Evolutionary conservation across 2,888 invertebrate genomes (phyloP), one percentile per base, ranked within the genome.

Genomic region (Horisme vitalbata): DNA sequence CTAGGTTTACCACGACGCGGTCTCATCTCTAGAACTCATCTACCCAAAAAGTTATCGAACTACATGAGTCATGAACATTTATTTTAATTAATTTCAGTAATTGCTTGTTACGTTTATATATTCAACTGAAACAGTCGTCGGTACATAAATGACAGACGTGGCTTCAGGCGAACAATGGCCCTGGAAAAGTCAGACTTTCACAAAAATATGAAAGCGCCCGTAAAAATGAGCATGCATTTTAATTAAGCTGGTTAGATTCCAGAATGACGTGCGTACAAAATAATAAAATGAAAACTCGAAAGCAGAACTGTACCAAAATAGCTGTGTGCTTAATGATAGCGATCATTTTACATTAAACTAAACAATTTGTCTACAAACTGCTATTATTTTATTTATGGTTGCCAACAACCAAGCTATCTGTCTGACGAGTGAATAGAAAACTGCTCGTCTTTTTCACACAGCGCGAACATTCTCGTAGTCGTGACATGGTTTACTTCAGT

Each of bases 241-340:
- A 7, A 24, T 24, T 8, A 26, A 10, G 21, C n/a, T 3, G 21
- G 7, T 15, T 20, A n/a, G n/a, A n/a, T 34, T 10, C 34, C 34
- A 21, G 34, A 34, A 8, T 34, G 32, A 23, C 31, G 33, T 9
- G 37, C 26, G 11, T 36, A 12, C 11, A 32, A 39, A 15, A 24
- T 14, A 31, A 32, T 18, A 24, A 32, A 32, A 41, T 32, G 24
- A 32, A 32, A 39, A 39, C 15, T 12, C n/a, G 31, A 24, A 24
- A 24, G 11, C 31, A 14, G 11, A 24, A n/a, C n/a, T n/a, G 20
- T 11, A 39, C 38, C 8, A 11, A 39, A 39, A 39, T 39, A 39
- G 31, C 39, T 39, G 15, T 18, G 31, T 2, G n/a, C n/a, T 18
- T 18, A 37, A 27, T 24, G 14, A 24, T 11, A 15, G 13, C 24